A percentile compares a stretch with the other conserved stretches of the same genome.
Conservation (phyloP, 2,888 invertebrate genomes). For the Phengaris alcon region DNA sequence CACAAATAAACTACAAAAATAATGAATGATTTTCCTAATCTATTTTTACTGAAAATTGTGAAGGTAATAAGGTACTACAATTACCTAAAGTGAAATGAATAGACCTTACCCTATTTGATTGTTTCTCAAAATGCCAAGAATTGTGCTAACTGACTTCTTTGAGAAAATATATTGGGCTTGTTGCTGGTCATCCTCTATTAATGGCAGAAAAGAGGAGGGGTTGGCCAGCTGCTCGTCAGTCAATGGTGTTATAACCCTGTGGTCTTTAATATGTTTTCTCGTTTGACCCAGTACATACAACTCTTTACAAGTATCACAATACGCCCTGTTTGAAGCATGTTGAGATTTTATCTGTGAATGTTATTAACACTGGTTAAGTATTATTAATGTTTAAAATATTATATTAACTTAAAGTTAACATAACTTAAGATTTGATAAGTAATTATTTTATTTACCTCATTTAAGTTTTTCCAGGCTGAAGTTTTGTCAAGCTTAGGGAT, state of each 20-base stretch:
- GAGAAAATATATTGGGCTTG: constrained; percentile 95
- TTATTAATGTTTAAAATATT: background rate
- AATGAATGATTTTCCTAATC: no score
- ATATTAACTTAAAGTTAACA: background rate
- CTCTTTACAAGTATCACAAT: constrained; percentile 82
- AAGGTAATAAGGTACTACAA: background rate
- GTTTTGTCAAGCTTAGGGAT: constrained; percentile 75
- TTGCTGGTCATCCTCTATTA: constrained; percentile 85
- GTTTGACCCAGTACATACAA: constrained; percentile 66
- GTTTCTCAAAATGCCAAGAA: constrained; percentile 80
- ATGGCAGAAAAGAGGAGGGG: constrained; percentile 84
- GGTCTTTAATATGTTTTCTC: constrained; percentile 79
- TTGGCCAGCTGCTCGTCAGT: constrained; percentile 78
- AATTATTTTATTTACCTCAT: constrained; percentile 57
- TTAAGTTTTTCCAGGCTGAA: constrained; percentile 72
- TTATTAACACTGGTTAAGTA: background rate
- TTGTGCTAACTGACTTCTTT: constrained; percentile 81
- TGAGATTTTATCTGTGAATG: constrained; percentile 62
- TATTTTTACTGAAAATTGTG: no score
- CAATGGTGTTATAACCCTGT: constrained; percentile 70
- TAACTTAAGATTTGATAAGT: background rate
- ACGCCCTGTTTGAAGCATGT: constrained; percentile 73
- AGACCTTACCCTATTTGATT: constrained; percentile 78
- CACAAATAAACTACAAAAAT: no score
- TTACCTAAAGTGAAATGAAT: background rate